Evolutionary conservation across 1,140 invertebrate genomes (phyloP).

Genomic region (Eufriesea mexicana): DNA sequence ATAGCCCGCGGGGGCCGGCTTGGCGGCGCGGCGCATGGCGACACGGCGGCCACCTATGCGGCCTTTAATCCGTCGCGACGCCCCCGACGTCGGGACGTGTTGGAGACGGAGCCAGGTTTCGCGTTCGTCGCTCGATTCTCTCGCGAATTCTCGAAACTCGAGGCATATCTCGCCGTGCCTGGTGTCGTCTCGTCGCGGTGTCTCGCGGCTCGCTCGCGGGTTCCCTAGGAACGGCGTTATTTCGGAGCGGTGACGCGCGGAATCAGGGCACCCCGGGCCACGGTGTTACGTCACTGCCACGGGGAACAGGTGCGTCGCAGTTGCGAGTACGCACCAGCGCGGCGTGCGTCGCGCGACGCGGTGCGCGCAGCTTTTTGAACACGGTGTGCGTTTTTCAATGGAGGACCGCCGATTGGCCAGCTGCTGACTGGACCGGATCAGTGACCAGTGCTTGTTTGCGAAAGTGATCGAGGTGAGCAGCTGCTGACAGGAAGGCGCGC

Average conservation of each 20-base stretch:
- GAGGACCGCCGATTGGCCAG: not conserved
- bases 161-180: too few species aligned
- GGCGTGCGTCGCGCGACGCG: conserved; percentile 7
- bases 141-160: not conserved
- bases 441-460: conserved; percentile 17
- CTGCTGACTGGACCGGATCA: conserved; percentile 6
- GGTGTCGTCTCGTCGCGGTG: too few species aligned
- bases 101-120: conserved; percentile 18
- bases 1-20: conserved; percentile 67
- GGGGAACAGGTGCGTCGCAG: conserved; percentile 32
- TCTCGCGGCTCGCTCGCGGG: too few species aligned
- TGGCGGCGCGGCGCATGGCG: conserved; percentile 77
- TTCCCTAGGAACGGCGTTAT: too few species aligned
- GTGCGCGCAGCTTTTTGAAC: conserved; percentile 17
- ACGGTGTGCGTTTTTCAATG: not conserved
- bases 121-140: not conserved
- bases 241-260: too few species aligned
- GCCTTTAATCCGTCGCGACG: conserved; percentile 80
- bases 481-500: not conserved
- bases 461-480: conserved; percentile 39
- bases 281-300: conserved; percentile 29
- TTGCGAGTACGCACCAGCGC: conserved; percentile 19
- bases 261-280: not conserved
- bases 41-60: conserved; percentile 71
- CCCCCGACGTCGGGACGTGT: conserved; percentile 60